Evolutionary conservation across 2,888 invertebrate genomes (phyloP).

Genomic region (Cantharis rustica): DNA sequence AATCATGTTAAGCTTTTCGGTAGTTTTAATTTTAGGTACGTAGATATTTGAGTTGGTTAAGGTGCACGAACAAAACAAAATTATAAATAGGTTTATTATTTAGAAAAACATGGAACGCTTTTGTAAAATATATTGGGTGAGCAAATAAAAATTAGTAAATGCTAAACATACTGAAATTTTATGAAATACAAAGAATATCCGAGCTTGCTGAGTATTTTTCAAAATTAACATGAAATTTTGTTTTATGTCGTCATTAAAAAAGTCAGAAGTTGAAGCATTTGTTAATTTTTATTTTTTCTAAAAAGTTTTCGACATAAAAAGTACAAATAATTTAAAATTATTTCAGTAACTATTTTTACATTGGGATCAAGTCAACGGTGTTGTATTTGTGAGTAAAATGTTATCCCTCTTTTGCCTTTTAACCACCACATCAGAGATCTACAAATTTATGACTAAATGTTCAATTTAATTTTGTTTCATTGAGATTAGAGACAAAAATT

Average conservation of each 20-base stretch:
- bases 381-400: conserved; percentile 15
- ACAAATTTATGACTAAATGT: not conserved
- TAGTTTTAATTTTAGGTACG: not conserved
- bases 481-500: not conserved
- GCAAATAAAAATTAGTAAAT: too few relatives aligned
- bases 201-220: too few relatives aligned
- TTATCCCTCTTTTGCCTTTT: not conserved
- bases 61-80: not conserved
- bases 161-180: too few relatives aligned
- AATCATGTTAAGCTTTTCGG: not conserved
- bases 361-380: conserved; percentile 20
- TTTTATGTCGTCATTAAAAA: too few relatives aligned
- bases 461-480: not conserved
- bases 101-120: not conserved
- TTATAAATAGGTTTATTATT: not conserved
- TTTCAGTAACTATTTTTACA: conserved; percentile 20
- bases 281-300: not conserved
- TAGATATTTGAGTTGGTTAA: not conserved
- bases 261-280: too few relatives aligned
- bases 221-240: too few relatives aligned
- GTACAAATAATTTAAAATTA: conserved; percentile 3
- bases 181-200: too few relatives aligned
- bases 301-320: not conserved
- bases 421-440: not conserved
- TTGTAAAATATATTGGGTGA: too few relatives aligned